Base-by-base conservation (phyloP, 2,888 invertebrate genomes). In the Reticulitermes lucifugus region DNA sequence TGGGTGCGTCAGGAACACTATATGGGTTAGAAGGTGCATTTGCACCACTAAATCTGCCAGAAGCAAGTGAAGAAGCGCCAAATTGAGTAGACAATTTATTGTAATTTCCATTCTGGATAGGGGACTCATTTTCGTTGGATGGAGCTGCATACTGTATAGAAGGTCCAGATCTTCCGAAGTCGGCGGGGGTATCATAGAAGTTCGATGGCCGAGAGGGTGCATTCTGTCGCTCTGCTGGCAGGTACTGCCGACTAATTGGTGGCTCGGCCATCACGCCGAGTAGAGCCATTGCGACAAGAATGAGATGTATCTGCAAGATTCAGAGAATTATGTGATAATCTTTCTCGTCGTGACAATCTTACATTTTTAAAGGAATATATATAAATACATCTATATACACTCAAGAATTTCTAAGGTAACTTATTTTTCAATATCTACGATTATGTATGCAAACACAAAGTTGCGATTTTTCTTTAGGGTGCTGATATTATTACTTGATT, bases 11-110 rank as follows among this genome's bases (percentile, higher is more conserved):
- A 77, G 46, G 46, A 46, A 10, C 22, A 46, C n/a, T n/a, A n/a
- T 77, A n/a, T 25, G 91, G 91, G 84, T 91, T 90, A 83, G 92
- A 91, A 7, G 91, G 91, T 46, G 89, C 86, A 75, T 88, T 71
- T 9, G 21, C 12, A 9, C 35, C 70, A 6, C 83, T 71, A 22
- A 71, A 46, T 83, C 71, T 43, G n/a, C 83, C 41, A 46, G 70
- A 46, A 18, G 41, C 87, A 88, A 46, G 9, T 6, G 71, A 70
- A 51, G 46, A 25, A 14, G 51, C 71, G 9, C 46, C 51, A 21
- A 29, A 43, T 55, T 70, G n/a, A 22, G 41, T 88, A 88, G 88
- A 90, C 1, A 55, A 55, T 14, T 55, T 18, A 86, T 86, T 86
- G 84, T 87, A 88, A 35, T 89, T 89, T 55, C 14, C 18, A 2